Conservation (phyloP, 2,113 vertebrate genomes). For the Vimba vimba region DNA sequence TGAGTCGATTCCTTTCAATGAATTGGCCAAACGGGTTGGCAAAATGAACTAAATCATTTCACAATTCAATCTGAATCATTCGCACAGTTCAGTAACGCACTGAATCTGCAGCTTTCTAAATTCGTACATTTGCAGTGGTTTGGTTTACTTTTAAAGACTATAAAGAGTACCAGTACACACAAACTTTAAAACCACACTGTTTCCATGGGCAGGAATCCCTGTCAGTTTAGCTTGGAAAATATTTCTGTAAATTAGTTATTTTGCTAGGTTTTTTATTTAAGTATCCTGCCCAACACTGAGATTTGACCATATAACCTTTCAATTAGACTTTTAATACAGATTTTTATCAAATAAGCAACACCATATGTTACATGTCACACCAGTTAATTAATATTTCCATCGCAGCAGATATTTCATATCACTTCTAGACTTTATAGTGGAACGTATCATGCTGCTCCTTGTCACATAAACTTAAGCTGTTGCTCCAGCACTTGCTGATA, state of each 20-base stretch:
- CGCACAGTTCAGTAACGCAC: neutral
- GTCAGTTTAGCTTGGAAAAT: too few species aligned
- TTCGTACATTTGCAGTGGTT: neutral
- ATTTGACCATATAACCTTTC: neutral
- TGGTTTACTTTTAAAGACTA: too few species aligned
- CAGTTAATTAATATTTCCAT: too few species aligned
- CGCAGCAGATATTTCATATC: too few species aligned
- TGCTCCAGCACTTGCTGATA: constrained; percentile 2
- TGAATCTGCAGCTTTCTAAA: neutral
- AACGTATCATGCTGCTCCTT: constrained; percentile 1
- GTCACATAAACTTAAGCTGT: constrained; percentile 26
- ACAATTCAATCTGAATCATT: neutral
- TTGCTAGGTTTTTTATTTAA: neutral
- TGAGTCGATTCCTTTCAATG: neutral
- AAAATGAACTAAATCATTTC: neutral
- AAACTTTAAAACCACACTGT: neutral
- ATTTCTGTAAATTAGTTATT: neutral
- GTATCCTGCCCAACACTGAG: neutral
- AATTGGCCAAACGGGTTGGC: neutral
- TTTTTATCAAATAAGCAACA: neutral
- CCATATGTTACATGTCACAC: neutral
- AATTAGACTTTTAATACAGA: neutral
- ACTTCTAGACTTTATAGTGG: neutral
- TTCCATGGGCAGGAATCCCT: neutral
- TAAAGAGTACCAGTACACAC: neutral